Evolutionary conservation across 2,888 invertebrate genomes (phyloP).

Genomic region (Drosophila ochracea): DNA sequence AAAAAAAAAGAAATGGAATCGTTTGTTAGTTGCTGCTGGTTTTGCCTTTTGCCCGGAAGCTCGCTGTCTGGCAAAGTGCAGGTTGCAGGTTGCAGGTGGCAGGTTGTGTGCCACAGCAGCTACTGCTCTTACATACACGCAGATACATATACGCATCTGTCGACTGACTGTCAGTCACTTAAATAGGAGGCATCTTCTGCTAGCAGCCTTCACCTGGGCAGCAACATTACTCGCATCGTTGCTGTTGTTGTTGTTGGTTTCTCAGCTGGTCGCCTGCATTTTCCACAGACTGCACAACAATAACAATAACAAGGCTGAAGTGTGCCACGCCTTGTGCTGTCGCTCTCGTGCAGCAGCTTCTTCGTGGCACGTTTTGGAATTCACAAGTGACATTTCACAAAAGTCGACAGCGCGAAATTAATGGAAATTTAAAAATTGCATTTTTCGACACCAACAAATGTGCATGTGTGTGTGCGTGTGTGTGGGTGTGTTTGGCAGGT

Average conservation of each 20-base stretch:
- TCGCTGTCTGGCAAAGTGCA: slow-evolving; percentile 36
- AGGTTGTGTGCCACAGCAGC: slow-evolving; percentile 30
- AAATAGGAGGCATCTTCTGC: slow-evolving; percentile 48
- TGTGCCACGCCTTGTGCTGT: slow-evolving; percentile 24
- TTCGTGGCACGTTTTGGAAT: slow-evolving; percentile 59
- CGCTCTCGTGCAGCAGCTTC: slow-evolving; percentile 18
- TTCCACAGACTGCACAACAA: slow-evolving; percentile 43
- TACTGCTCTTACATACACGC: slow-evolving; percentile 18
- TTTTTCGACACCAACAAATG: slow-evolving; percentile 64
- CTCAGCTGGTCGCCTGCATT: slow-evolving; percentile 30
- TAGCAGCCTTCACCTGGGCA: slow-evolving; percentile 38
- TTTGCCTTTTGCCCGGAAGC: slow-evolving; percentile 44
- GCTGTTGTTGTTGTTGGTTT: slow-evolving; percentile 2
- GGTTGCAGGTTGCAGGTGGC: slow-evolving; percentile 10
- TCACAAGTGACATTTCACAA: slow-evolving; percentile 72
- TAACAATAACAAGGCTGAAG: slow-evolving; percentile 18
- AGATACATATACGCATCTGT: slow-evolving; percentile 26
- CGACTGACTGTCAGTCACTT: slow-evolving; percentile 65
- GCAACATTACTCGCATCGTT: slow-evolving; percentile 51
- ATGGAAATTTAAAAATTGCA: slow-evolving; percentile 79
- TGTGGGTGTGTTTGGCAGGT: slow-evolving; percentile 29
- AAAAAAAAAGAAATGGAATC: slow-evolving; percentile 17
- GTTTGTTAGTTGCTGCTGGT: slow-evolving; percentile 46
- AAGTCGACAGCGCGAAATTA: slow-evolving; percentile 78
- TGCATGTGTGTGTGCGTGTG: not conserved